A percentile compares a stretch with the other conserved stretches of the same genome.
These are phyloP conservation scores for Isurus oxyrinchus DNA, from an alignment of 2,113 vertebrate genomes.

Conservation along the genomic window DNA sequence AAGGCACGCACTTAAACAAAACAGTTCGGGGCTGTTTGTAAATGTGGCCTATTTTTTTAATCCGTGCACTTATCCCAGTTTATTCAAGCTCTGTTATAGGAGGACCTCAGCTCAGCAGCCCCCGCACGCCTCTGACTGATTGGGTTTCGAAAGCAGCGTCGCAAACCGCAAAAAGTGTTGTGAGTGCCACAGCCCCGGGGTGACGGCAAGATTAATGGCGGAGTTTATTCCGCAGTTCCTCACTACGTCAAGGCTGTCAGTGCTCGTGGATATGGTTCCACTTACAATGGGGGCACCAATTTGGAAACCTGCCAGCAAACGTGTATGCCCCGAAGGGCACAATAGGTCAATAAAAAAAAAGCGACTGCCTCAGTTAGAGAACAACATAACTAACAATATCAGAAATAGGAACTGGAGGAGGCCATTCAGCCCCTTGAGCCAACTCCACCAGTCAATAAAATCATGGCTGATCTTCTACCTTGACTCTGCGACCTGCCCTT, in stretches of 20 bases:
- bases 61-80: background rate
- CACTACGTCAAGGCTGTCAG: background rate
- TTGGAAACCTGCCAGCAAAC: background rate
- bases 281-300: background rate
- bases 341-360: background rate
- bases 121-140: background rate
- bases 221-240: background rate
- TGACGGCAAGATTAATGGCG: background rate
- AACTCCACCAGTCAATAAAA: background rate
- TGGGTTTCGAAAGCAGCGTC: background rate
- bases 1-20: slow-evolving; percentile 24
- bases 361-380: background rate
- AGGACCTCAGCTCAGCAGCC: background rate
- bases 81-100: background rate
- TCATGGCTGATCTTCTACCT: background rate
- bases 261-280: background rate
- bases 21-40: background rate
- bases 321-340: background rate
- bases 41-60: background rate
- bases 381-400: background rate
- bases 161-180: background rate
- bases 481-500: background rate
- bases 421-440: background rate
- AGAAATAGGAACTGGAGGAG: too few relatives aligned
- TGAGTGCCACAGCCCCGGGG: background rate